A percentile compares a stretch with the other conserved stretches of the same genome.
Conservation (phyloP, 92 coral and sea anemone species). For the Bergia puertoricense region DNA sequence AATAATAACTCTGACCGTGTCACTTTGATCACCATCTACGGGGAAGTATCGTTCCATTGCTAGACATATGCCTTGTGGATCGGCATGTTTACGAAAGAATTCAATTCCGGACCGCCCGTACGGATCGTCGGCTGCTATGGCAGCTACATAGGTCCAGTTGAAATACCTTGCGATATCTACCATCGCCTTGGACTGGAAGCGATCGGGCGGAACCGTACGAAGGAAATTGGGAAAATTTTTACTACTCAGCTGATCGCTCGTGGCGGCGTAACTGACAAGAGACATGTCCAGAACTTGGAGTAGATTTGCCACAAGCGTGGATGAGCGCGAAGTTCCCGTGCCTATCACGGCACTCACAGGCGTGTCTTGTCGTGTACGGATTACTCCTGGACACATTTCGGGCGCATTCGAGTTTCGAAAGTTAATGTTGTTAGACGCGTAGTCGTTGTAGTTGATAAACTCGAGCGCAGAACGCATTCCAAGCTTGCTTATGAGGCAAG, state of each 20-base stretch:
- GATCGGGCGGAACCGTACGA: conserved; percentile 91
- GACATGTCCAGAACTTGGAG: conserved; percentile 77
- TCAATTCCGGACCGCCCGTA: conserved; percentile 85
- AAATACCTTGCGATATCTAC: conserved; percentile 69
- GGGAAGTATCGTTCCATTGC: conserved; percentile 77
- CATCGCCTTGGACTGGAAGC: conserved; percentile 85
- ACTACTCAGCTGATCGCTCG: conserved; percentile 84
- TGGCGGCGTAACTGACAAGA: conserved; percentile 87
- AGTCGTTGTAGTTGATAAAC: conserved; percentile 65
- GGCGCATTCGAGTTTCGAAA: conserved; percentile 27
- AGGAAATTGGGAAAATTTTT: conserved; percentile 73
- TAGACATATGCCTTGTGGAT: conserved; percentile 58
- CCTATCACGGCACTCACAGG: conserved; percentile 72
- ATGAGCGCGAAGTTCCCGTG: conserved; percentile 68
- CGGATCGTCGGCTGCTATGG: conserved; percentile 72
- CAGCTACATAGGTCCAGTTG: conserved; percentile 88
- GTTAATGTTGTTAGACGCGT: conserved; percentile 44
- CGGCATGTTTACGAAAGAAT: conserved; percentile 63
- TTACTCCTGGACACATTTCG: conserved; percentile 38
- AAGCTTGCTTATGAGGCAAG: conserved; percentile 55
- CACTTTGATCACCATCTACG: neutral
- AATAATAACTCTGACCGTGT: conserved; percentile 41
- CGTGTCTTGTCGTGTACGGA: conserved; percentile 27
- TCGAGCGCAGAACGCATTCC: conserved; percentile 82
- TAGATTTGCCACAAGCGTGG: conserved; percentile 70